Evolutionary conservation across 23 tunicate species (phyloP).

Genomic region (Trididemnum nubilum): DNA sequence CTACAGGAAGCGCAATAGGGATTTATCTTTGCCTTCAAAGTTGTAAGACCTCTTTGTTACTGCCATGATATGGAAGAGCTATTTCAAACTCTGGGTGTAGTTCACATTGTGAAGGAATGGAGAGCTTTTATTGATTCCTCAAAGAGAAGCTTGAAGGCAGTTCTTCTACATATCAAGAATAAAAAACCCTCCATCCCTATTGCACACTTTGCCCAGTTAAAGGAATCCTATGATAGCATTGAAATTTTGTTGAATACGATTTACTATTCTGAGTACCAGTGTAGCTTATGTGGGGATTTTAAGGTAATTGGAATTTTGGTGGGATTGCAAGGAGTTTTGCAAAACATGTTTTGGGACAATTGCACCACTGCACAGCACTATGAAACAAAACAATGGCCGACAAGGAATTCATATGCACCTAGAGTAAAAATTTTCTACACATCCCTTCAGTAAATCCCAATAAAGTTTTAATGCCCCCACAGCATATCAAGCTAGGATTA

Average conservation of each 20-base stretch:
- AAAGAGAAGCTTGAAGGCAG: conserved; percentile 37
- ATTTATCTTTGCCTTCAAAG: conserved; percentile 11
- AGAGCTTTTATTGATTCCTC: conserved; percentile 37
- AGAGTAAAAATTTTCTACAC: conserved; percentile 10
- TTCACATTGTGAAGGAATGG: conserved; percentile 25
- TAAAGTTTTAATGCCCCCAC: conserved; percentile 6
- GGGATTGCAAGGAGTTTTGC: conserved; percentile 22
- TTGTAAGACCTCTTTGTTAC: conserved; percentile 25
- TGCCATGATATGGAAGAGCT: conserved; percentile 23
- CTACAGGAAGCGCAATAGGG: conserved; percentile 29
- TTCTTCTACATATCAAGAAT: conserved; percentile 20
- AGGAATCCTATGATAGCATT: conserved; percentile 28
- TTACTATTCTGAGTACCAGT: conserved; percentile 14
- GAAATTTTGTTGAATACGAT: conserved; percentile 11
- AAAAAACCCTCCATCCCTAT: conserved; percentile 39
- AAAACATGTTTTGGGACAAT: conserved; percentile 18
- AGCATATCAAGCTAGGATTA: conserved; percentile 33
- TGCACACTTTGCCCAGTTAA: conserved; percentile 36
- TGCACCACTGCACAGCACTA: conserved; percentile 32
- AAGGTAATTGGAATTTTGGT: conserved; percentile 28
- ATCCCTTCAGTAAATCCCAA: conserved; percentile 27
- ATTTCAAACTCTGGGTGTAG: conserved; percentile 21
- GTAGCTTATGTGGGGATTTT: conserved; percentile 30
- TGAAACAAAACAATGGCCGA: conserved; percentile 38
- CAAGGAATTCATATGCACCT: conserved; percentile 25